phyloP scores from a whole-genome alignment of 2,888 invertebrate genomes.

The Synanthedon myopaeformis region DNA sequence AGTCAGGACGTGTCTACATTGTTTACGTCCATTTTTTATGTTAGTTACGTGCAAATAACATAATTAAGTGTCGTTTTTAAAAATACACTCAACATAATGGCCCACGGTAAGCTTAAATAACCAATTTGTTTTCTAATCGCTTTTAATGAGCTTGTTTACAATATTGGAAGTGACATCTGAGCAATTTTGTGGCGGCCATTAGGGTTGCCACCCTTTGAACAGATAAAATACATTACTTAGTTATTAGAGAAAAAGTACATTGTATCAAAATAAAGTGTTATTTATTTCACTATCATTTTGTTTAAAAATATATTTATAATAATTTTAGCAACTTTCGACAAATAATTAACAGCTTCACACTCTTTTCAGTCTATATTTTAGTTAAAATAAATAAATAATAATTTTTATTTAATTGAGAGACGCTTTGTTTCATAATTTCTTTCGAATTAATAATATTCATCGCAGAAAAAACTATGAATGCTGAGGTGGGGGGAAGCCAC shows the following conservation, averaged over 20 bases:
- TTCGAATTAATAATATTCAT: background rate
- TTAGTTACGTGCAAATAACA: constrained; percentile 7
- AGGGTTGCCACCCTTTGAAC: too few relatives aligned
- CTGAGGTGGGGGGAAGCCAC: background rate
- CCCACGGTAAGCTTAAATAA: constrained; percentile 38
- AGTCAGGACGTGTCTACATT: constrained; percentile 14
- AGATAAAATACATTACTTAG: too few relatives aligned
- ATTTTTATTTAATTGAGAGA: background rate
- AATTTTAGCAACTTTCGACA: too few relatives aligned
- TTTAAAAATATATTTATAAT: too few relatives aligned
- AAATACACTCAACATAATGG: constrained; percentile 26
- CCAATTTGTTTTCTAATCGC: constrained; percentile 6
- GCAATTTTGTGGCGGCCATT: constrained; percentile 46
- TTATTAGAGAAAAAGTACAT: too few relatives aligned
- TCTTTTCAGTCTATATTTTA: background rate
- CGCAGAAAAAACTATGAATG: background rate
- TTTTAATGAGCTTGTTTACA: constrained; percentile 19
- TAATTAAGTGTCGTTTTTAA: constrained; percentile 1
- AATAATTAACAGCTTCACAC: background rate
- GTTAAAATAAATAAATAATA: background rate
- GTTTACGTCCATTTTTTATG: constrained; percentile 14
- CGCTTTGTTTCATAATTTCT: background rate
- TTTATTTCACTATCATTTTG: too few relatives aligned
- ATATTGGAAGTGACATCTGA: constrained; percentile 41
- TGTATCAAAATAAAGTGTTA: too few relatives aligned